Base-by-base conservation (phyloP, 1,140 invertebrate genomes). In the Amphibalanus amphitrite region DNA sequence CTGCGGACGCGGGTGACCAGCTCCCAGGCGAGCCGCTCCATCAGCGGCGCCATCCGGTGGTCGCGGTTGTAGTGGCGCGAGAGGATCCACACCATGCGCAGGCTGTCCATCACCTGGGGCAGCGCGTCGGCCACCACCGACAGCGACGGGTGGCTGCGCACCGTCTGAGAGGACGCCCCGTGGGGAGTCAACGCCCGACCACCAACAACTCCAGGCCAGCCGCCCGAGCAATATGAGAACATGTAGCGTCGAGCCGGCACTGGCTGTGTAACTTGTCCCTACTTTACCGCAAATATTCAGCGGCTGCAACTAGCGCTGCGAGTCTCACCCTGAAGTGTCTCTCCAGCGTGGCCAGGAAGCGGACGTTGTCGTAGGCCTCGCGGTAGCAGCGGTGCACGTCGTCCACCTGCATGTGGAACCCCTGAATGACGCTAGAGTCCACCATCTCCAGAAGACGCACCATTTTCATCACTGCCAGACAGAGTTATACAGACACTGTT, bases 41-140 rank as follows among this genome's bases (percentile, higher is more conserved):
- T 84, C 4, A 95, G 79, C 0, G 87, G 84, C 23, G 88, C 82
- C 88, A 92, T 91, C 69, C 85, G 84, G 67, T 90, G 87, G 76
- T 91, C 89, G 0, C 77, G 83, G 23, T 85, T 85, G 76, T 89
- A 92, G 75, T 88, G 87, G 69, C 86, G 84, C 0, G 89, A 92
- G 33, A 91, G 82, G 28, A 89, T 84, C 90, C 90, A 92, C 74
- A 94, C 88, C 83, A 93, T 88, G 74, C 88, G 85, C 28, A 95
- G 79, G 23, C 89, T 89, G 76, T 91, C 88, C 82, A 92, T 89
- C 70, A 95, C 79, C 67, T 86, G 83, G 4, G 89, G 87, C 64
- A 96, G 83, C 3, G 85, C 84, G n/a, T 89, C 85, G 1, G 82
- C 85, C 71, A 90, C 87, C 81, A 82, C 82, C 71, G 85, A 82